Conservation (phyloP, 92 coral and sea anemone genomes). For the Porites cylindrica region DNA sequence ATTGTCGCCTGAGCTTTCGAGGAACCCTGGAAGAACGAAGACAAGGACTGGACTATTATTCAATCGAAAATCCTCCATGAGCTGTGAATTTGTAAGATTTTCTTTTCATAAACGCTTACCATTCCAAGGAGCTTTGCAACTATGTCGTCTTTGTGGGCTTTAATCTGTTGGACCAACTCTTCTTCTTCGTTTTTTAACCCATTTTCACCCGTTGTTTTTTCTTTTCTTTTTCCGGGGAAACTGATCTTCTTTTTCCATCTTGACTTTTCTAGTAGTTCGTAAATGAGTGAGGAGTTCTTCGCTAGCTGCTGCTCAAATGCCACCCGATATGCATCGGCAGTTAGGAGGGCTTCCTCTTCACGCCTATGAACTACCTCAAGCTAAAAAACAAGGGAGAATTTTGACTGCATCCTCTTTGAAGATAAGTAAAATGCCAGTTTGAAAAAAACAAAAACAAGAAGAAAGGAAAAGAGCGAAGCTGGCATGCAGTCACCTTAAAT, state of each 20-base stretch:
- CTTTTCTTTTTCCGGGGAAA: constrained; percentile 37
- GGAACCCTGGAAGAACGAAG: too few species aligned
- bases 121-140: constrained; percentile 84
- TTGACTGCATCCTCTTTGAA: background rate
- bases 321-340: constrained; percentile 86
- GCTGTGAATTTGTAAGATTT: too few species aligned
- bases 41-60: too few species aligned
- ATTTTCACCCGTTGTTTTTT: constrained; percentile 27
- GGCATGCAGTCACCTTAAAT: too few species aligned
- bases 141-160: constrained; percentile 79
- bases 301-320: constrained; percentile 89
- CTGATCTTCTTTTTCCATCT: constrained; percentile 70
- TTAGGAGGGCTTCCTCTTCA: constrained; percentile 84
- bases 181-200: constrained; percentile 53
- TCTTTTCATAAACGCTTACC: constrained; percentile 52
- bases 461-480: too few species aligned
- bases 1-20: too few species aligned
- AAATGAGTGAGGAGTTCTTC: constrained; percentile 75
- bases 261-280: constrained; percentile 80
- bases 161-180: constrained; percentile 68
- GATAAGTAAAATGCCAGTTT: background rate
- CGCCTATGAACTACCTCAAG: constrained; percentile 63
- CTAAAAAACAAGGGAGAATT: constrained; percentile 22
- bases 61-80: too few species aligned
- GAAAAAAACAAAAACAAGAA: too few species aligned